Evolutionary conservation across 2,888 invertebrate species (phyloP).

Genomic region (Lasioglossum lativentre): DNA sequence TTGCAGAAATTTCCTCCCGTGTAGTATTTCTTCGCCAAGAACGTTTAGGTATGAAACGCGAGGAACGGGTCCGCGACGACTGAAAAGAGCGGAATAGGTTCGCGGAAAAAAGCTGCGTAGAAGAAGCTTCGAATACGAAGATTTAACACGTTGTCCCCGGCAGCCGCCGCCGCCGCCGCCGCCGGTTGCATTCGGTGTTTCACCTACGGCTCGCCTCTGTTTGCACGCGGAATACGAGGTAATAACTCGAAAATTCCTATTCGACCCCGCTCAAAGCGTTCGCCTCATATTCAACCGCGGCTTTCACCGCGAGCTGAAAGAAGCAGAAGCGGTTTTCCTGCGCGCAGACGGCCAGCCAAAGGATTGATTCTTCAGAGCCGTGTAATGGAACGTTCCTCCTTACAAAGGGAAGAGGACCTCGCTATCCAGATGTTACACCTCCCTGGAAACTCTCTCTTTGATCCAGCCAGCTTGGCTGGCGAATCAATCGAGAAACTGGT

Average conservation of each 20-base stretch:
- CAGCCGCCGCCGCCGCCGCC: conserved; percentile 14
- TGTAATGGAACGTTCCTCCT: background rate
- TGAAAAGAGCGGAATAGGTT: conserved; percentile 22
- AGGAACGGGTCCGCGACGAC: conserved; percentile 7
- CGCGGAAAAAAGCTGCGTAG: conserved; percentile 26
- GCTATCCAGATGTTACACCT: background rate
- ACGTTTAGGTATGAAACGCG: background rate
- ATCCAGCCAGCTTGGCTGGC: background rate
- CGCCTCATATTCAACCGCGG: conserved; percentile 23
- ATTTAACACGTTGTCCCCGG: conserved; percentile 45
- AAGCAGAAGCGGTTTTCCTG: conserved; percentile 28
- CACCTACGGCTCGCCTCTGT: conserved; percentile 49
- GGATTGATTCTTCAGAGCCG: conserved; percentile 2
- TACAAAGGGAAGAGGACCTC: background rate
- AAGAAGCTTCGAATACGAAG: conserved; percentile 36
- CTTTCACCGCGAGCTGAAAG: conserved; percentile 29
- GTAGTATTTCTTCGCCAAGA: background rate
- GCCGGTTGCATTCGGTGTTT: conserved; percentile 44
- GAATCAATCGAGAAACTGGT: background rate
- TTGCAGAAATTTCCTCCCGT: background rate
- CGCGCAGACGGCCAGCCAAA: conserved; percentile 2
- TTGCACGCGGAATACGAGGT: conserved; percentile 52
- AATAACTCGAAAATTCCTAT: conserved; percentile 53
- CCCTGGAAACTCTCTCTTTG: background rate
- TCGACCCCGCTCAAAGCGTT: conserved; percentile 28